Evolutionary conservation across 2,888 invertebrate species (phyloP), one percentile per base, ranked within the genome.

Genomic region (Nysson spinosus): DNA sequence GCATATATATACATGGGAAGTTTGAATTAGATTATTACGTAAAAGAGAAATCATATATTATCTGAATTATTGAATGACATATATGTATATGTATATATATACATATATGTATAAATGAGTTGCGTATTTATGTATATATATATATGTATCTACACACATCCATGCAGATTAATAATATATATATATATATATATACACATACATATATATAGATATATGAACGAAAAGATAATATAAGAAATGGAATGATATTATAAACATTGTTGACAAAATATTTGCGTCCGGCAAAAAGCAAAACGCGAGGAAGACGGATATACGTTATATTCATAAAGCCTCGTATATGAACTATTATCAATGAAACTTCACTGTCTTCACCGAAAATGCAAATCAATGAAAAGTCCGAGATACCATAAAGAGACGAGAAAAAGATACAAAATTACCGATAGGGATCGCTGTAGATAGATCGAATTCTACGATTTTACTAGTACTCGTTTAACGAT

Each of bases 171-270:
- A 56, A 70, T 63, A 72, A 52, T 71, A 67, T 63, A 75, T 58
- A 69, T 65, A 64, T 75, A 70, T 72, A 72, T 44, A 51, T 69
- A 61, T 20, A 32, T 68, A 75, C 51, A 58, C 56, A 69, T 57
- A 61, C 32, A 70, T 46, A 64, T 51, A 69, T 61, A 72, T 58
- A 69, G 49, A 66, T 44, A 73, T 55, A 70, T 63, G 72, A 52
- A 72, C 65, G 61, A 75, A 56, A 69, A 64, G 63, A 75, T 69
- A 72, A 72, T 44, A 51, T 69, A 61, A 75, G 65, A 80, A 75
- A 80, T 77, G 75, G 73, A 81, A 84, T 84, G 82, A 85, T 85
- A 85, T 84, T 85, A 83, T 83, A 82, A 80, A 85, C 75, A 83
- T 82, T 84, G 83, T 85, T 85, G 80, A 83, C 65, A 75, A 77